Evolutionary conservation across 2,888 invertebrate species (phyloP), one percentile per base, ranked within the genome.

Genomic region (Heliconius ismenius): DNA sequence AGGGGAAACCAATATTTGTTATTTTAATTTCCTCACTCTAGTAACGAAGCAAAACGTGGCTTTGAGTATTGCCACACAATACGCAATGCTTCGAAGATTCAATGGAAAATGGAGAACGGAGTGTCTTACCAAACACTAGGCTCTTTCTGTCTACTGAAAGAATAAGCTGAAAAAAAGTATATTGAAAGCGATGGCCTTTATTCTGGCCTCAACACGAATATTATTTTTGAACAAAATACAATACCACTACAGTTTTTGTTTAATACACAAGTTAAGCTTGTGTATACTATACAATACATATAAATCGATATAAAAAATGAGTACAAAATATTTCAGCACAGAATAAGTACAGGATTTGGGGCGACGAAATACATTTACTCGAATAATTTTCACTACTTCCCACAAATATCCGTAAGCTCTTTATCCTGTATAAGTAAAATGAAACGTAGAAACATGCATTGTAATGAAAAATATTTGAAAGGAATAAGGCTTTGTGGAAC

Each of bases 321-420:
- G 15, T 67, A 67, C 24, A 39, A 24, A 13, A 67, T 24, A 15
- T 24, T 24, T 24, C 9, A 15, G n/a, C 36, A 39, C 39, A 67
- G 21, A 65, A 67, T 67, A 39, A 67, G 15, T 43, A 67, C n/a
- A 4, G 18, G 39, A 67, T 67, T 67, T 67, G 39, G 67, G 24
- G 67, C 39, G 39, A 70, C 70, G 58, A 70, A 58, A 70, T 58
- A 70, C 28, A 70, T 36, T 69, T 69, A 69, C 67, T 67, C 67
- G 67, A 67, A 39, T 67, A 67, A 67, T 67, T 67, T 67, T 67
- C 67, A 67, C 67, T 28, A 28, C n/a, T 70, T 32, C 24, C 24
- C 58, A 58, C n/a, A 54, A 69, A 69, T 69, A 69, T 69, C 54
- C 15, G 32, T 70, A 58, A 70, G 58, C 70, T 70, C 70, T 70